phyloP scores from a whole-genome alignment of 2,888 invertebrate species.

The Notocelia uddmanniana region DNA sequence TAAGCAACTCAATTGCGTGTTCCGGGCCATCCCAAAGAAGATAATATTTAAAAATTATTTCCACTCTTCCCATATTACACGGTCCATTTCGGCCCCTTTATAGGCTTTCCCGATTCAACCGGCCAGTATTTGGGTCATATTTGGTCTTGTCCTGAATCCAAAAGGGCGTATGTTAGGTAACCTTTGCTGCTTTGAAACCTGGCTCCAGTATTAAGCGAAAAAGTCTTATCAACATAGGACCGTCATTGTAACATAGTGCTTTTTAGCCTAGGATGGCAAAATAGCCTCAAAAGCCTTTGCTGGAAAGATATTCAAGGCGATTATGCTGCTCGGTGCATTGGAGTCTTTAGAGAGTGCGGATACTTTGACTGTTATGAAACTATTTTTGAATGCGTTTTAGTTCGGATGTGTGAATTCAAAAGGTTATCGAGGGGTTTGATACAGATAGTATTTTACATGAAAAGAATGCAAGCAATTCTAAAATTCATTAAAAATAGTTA shows the following conservation, averaged over 20 bases:
- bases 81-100: conserved; percentile 40
- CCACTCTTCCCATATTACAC: conserved; percentile 36
- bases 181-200: neutral
- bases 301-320: conserved; percentile 38
- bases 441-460: neutral
- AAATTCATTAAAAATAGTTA: too few species aligned
- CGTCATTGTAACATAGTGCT: neutral
- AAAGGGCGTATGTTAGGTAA: neutral
- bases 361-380: conserved; percentile 26
- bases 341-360: conserved; percentile 15
- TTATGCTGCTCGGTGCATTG: conserved; percentile 29
- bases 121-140: conserved; percentile 41
- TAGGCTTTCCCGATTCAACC: conserved; percentile 32
- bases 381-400: conserved; percentile 1
- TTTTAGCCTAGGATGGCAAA: neutral
- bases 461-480: too few species aligned
- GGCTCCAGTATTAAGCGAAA: neutral
- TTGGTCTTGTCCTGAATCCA: conserved; percentile 1
- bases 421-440: neutral
- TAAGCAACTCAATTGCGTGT: conserved; percentile 27
- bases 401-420: neutral
- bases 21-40: conserved; percentile 18
- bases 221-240: neutral
- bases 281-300: conserved; percentile 27
- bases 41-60: conserved; percentile 43